Evolutionary conservation across 2,888 invertebrate species (phyloP).

Genomic region (Myopa tessellatipennis): DNA sequence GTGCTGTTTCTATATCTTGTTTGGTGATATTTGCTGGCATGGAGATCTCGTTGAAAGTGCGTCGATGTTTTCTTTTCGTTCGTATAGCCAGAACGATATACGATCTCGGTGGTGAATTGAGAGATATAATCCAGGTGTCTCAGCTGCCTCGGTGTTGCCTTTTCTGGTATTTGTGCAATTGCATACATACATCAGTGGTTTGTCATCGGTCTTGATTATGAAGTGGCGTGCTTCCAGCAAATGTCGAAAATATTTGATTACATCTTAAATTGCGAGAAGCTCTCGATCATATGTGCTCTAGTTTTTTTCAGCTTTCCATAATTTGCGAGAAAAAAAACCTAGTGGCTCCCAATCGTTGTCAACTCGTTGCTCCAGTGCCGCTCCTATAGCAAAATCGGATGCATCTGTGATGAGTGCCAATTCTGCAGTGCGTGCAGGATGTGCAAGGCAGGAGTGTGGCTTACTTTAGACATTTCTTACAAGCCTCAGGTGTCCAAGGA

Average conservation of each 20-base stretch:
- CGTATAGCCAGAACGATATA: slow-evolving; percentile 43
- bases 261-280: slow-evolving; percentile 45
- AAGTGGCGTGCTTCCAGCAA: too few species aligned
- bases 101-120: slow-evolving; percentile 43
- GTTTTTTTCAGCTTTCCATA: too few species aligned
- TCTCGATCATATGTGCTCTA: too few species aligned
- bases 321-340: too few species aligned
- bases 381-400: too few species aligned
- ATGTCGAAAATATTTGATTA: too few species aligned
- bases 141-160: slow-evolving; percentile 49
- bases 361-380: slow-evolving; percentile 41
- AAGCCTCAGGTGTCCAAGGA: too few species aligned
- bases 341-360: slow-evolving; percentile 38
- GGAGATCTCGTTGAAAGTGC: slow-evolving; percentile 42
- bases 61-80: slow-evolving; percentile 45
- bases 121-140: slow-evolving; percentile 58
- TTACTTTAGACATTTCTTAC: too few species aligned
- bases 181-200: slow-evolving; percentile 52
- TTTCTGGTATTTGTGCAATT: slow-evolving; percentile 45
- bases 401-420: too few species aligned
- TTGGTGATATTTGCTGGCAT: slow-evolving; percentile 18
- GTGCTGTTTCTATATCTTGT: slow-evolving; percentile 34
- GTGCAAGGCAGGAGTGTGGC: too few species aligned
- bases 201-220: slow-evolving; percentile 45
- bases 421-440: too few species aligned